Base-by-base conservation (phyloP, 2,888 invertebrate genomes). In the Heliconius ismenius region DNA sequence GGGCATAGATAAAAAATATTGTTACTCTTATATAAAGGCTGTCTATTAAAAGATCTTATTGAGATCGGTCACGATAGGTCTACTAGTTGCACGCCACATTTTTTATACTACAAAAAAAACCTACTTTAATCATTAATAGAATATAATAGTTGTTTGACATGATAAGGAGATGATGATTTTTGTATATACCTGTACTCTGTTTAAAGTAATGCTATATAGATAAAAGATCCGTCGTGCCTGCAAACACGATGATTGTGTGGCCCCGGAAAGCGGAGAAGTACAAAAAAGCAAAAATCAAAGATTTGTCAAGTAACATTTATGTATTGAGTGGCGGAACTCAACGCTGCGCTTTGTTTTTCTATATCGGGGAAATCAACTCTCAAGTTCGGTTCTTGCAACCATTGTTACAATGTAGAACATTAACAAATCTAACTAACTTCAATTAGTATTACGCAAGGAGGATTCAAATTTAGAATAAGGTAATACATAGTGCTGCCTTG, bases 11-110 rank as follows among this genome's bases (percentile, higher is more conserved):
- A 62, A 62, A 62, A 62, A 28, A 62, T 26, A 62, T 62, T 9
- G 7, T 62, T 62, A 28, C 26, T 26, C 18, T 62, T 26, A 62
- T 24, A 62, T 26, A 26, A 26, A 26, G 6, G 15, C 15, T 21
- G 32, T 64, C 64, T 64, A 64, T 32, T 64, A 64, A 32, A 64
- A 32, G 32, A 64, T 32, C 28, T 32, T 64, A 64, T 64, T 64
- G 64, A 32, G 18, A 64, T 28, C 64, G 21, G 32, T 64, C 64
- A 64, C 64, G 64, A 21, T 32, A 32, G 32, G 21, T 32, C 32
- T 32, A 32, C 28, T 21, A 32, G 18, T 26, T 28, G 26, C 32
- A 32, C 21, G 64, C 32, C 15, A 64, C 18, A 6, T 64, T 64
- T 64, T 64, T 64, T 64, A 32, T 21, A 63, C 18, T 63, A 28